These are phyloP conservation scores for Holacanthella duospinosa DNA, from an alignment of 2,888 invertebrate genomes.

Conservation along the genomic window DNA sequence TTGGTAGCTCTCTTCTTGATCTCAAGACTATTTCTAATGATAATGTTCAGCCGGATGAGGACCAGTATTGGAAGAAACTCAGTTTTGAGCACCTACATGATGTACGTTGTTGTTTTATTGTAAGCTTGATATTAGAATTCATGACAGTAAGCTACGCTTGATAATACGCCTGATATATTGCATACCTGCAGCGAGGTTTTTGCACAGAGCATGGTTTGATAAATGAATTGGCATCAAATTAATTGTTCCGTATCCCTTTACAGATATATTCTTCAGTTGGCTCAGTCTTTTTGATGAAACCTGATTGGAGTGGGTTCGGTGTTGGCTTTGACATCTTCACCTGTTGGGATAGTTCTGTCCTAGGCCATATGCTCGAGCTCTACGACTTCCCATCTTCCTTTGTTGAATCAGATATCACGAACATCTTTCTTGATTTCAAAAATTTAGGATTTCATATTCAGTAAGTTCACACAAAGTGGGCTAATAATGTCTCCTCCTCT, in stretches of 20 bases:
- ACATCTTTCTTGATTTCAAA: background rate
- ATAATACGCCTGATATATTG: no score
- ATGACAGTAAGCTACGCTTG: no score
- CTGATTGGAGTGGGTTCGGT: conserved; percentile 1
- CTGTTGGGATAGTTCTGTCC: conserved; percentile 9
- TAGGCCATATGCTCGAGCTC: conserved; percentile 14
- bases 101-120: conserved; percentile 1
- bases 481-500: no score
- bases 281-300: conserved; percentile 13
- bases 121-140: background rate
- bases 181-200: no score
- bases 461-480: background rate
- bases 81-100: conserved; percentile 10
- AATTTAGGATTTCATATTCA: background rate
- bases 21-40: background rate
- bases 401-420: background rate
- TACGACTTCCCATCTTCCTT: conserved; percentile 6
- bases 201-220: background rate
- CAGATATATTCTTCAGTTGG: conserved; percentile 14
- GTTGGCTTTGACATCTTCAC: conserved; percentile 1
- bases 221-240: no score
- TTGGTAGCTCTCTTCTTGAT: background rate
- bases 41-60: conserved; percentile 13
- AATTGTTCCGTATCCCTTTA: no score
- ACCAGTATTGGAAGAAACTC: conserved; percentile 14